These are phyloP conservation scores for Microcebus jonahi DNA, from an alignment of 2,113 vertebrate species.

Conservation along the genomic window DNA sequence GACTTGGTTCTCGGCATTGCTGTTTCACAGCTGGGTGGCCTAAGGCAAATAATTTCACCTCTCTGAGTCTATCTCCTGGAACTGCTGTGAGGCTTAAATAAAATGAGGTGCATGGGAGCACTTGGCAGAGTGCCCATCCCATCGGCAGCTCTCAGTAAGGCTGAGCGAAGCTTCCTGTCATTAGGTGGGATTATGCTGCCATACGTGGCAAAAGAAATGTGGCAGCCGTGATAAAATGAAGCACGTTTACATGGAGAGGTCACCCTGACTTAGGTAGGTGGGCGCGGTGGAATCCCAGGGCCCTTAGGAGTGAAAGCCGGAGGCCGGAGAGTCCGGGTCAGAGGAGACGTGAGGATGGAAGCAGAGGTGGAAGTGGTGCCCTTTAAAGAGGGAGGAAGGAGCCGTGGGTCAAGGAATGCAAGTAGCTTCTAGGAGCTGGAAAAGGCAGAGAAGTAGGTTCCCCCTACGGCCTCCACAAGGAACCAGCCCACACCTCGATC, in stretches of 20 bases:
- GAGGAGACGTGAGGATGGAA: not conserved
- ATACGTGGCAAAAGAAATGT: too few relatives aligned
- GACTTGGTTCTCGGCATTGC: not conserved
- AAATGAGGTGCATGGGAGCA: not conserved
- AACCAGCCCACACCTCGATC: not conserved
- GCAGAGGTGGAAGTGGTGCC: not conserved
- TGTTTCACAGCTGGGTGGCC: not conserved
- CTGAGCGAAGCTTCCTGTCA: accelerated
- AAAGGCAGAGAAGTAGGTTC: not conserved
- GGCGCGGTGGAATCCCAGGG: not conserved
- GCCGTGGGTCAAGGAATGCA: not conserved
- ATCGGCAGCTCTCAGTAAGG: not conserved
- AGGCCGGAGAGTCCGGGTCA: not conserved
- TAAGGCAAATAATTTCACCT: not conserved
- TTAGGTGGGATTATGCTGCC: accelerated
- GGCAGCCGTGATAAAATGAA: not conserved
- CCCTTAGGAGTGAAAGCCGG: not conserved
- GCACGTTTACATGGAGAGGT: not conserved
- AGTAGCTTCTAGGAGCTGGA: not conserved
- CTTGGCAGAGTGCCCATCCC: not conserved
- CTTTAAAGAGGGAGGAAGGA: not conserved
- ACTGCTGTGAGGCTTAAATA: not conserved
- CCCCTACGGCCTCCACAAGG: not conserved
- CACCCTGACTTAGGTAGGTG: not conserved
- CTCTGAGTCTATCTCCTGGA: not conserved